phyloP scores from a whole-genome alignment of 2,888 invertebrate species.

The Nephrotoma appendiculata region DNA sequence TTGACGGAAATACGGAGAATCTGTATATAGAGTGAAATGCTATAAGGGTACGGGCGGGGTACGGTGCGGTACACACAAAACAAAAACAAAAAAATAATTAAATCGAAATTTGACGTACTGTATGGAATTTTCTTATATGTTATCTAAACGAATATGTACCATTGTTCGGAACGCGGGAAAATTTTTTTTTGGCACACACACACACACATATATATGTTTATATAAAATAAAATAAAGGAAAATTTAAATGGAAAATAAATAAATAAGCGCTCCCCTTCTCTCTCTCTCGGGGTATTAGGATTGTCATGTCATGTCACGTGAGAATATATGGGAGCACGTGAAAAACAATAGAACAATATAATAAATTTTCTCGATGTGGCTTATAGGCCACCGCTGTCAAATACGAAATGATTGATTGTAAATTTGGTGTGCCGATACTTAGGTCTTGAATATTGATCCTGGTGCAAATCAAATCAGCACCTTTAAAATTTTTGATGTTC shows the following conservation, averaged over 20 bases:
- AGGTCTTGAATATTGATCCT: background rate
- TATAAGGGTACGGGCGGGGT: background rate
- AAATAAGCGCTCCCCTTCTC: background rate
- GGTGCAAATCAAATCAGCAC: background rate
- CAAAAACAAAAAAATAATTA: background rate
- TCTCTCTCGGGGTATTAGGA: background rate
- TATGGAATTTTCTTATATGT: background rate
- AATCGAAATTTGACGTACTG: background rate
- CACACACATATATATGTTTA: background rate
- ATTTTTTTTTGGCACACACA: background rate
- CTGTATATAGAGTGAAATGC: background rate
- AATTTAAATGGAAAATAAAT: background rate
- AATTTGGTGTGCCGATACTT: background rate
- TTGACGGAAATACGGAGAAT: no score
- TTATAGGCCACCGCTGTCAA: background rate
- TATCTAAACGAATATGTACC: background rate
- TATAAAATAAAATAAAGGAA: background rate
- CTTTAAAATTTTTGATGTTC: background rate
- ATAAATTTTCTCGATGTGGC: background rate
- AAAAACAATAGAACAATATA: background rate
- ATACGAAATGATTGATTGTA: background rate
- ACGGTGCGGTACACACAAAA: background rate
- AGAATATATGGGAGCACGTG: background rate
- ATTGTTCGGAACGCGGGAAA: background rate
- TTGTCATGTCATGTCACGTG: background rate